Evolutionary conservation across 2,113 vertebrate genomes (phyloP).

Genomic region (Lophius piscatorius): DNA sequence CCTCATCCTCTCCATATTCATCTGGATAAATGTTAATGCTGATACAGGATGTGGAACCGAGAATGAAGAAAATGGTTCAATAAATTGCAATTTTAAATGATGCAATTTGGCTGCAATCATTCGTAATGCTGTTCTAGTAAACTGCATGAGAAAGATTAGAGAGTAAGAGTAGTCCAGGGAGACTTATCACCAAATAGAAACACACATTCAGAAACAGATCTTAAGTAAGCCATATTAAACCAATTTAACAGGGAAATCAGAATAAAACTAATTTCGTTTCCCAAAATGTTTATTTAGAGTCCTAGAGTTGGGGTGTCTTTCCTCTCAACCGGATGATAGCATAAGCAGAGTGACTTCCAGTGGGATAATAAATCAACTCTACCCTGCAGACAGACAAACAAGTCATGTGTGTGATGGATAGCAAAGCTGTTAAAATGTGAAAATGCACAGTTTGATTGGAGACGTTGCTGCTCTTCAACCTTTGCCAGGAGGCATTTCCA

Average conservation of each 20-base stretch:
- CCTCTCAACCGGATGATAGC: conserved; percentile 55
- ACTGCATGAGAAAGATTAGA: conserved; percentile 5
- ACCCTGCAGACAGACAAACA: conserved; percentile 62
- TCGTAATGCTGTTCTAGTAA: conserved; percentile 23
- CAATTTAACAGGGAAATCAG: too few species aligned
- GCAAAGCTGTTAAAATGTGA: conserved; percentile 64
- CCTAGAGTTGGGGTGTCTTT: conserved; percentile 42
- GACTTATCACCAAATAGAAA: too few species aligned
- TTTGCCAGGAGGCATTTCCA: conserved; percentile 58
- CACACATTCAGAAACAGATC: too few species aligned
- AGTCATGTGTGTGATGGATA: conserved; percentile 66
- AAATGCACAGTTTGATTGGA: conserved; percentile 53
- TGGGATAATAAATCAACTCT: conserved; percentile 66
- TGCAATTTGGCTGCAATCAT: conserved; percentile 63
- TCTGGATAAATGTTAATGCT: conserved; percentile 7
- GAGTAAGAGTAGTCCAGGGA: conserved; percentile 16
- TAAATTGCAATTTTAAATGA: conserved; percentile 51
- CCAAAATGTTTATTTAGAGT: conserved; percentile 13
- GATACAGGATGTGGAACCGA: conserved; percentile 9
- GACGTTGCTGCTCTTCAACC: conserved; percentile 38
- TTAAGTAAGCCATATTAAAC: too few species aligned
- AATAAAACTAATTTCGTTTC: conserved; percentile 11
- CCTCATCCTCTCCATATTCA: conserved; percentile 22
- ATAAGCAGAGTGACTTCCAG: conserved; percentile 62
- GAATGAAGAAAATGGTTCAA: conserved; percentile 17